Base-by-base conservation (phyloP, 2,797 vertebrate species). In the Triplophysa bombifrons region DNA sequence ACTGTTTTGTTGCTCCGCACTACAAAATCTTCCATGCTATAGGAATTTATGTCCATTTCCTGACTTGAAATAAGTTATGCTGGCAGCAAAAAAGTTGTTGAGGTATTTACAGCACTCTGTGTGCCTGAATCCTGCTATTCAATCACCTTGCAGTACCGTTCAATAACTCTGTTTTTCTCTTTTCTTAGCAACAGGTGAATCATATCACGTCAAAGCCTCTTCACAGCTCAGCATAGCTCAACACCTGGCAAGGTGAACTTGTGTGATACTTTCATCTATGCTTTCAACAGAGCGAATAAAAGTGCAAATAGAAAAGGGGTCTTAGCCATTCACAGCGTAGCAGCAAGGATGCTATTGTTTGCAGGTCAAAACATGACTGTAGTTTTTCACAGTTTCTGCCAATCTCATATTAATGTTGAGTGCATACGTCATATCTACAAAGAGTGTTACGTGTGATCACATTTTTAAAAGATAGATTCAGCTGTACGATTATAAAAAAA, bases 211-310 rank as follows among this genome's bases (percentile, higher is more conserved):
- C 66, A 80, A 74, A 83, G 64, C 38, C 65, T 80, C 56, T 80
- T 78, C 44, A 74, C 20, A 76, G 72, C 72, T 76, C 50, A 69
- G 44, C 74, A 80, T 78, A 71, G 76, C 63, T 81, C 11, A 78
- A 67, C 61, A 73, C 30, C 46, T 38, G 30, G 25, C 70, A 81
- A 83, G 78, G 82, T 86, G 84, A 87, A 65, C 58, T 72, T 58
- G 60, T 78, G 61, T 51, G 65, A 66, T 80, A 46, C 71, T 85
- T 84, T 85, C 61, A 78, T 80, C 72, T 71, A 69, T 68, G 64
- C 67, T 72, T 84, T 75, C 66, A 71, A 10, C 48, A 56, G 53
- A 70, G 67, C 63, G 17, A 80, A 81, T 74, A 78, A 80, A 85
- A 44, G 44, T 20, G 19, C 38, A 68, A 65, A 70, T 69, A 82